Base-by-base conservation (phyloP, 2,888 invertebrate genomes). In the Tenthredo distinguenda region DNA sequence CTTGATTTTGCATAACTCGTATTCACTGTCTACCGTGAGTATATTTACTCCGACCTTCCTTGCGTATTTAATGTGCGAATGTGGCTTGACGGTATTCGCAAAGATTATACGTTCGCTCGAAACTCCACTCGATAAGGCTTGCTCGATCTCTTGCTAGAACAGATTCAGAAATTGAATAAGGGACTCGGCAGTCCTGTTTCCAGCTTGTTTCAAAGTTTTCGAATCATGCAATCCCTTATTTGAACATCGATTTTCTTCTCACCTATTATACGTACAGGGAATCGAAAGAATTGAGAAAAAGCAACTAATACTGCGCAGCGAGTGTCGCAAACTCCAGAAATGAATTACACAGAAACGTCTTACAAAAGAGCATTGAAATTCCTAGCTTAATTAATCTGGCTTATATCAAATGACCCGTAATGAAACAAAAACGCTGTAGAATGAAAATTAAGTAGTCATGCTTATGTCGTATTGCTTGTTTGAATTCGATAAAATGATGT, bases 11-110 rank as follows among this genome's bases (percentile, higher is more conserved):
- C 94, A 89, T 18, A 96, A 92, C 89, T 96, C 96, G 9, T 91
- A 91, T 89, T 95, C 94, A 89, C 94, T 94, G 89, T 96, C 96
- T 87, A 95, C 95, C 6, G 95, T 95, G 95, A 95, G 95, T 87
- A 93, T 91, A 18, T 91, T 88, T 2, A 96, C 95, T 12, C 94
- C 93, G 58, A 94, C 89, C 87, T 94, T 93, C 71, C 93, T 93
- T 2, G 96, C 95, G 89, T 94, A 95, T 86, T 92, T 92, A 85
- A 96, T 93, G 90, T 95, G 95, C 37, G 95, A 94, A 0, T 91
- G 90, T 86, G 94, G 93, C 91, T 96, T 96, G 87, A 95, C 94
- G 1, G 96, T 95, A 91, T 96, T 95, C 47, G 96, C 95, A 89
- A 94, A 96, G 87, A 96, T 94, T 82, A 96, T 95, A 62, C 94